A percentile compares a stretch with the other conserved stretches of the same genome.
Conservation (phyloP, 2,797 vertebrate genomes). For the Phrynocephalus guinanensis region DNA sequence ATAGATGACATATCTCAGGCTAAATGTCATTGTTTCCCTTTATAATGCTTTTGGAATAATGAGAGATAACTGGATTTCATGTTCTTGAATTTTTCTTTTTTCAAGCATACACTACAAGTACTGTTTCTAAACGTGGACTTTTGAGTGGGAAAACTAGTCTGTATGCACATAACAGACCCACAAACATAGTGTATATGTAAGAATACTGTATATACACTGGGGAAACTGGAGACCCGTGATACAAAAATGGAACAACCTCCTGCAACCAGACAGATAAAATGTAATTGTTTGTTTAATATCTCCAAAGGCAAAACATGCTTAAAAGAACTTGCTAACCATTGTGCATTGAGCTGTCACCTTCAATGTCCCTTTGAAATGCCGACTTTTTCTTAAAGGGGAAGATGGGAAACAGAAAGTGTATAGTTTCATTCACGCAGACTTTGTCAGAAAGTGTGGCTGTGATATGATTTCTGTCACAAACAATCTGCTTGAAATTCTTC, state of each 20-base stretch:
- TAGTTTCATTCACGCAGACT: constrained; percentile 78
- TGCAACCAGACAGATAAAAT: constrained; percentile 12
- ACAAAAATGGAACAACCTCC: constrained; percentile 23
- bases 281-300: constrained; percentile 53
- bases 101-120: neutral
- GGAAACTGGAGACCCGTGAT: constrained; percentile 8
- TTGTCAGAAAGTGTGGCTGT: constrained; percentile 76
- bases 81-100: constrained; percentile 10
- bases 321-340: constrained; percentile 75
- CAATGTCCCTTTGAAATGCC: constrained; percentile 75
- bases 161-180: neutral
- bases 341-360: constrained; percentile 81
- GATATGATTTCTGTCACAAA: constrained; percentile 94
- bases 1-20: neutral
- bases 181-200: neutral
- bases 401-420: constrained; percentile 85
- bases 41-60: neutral
- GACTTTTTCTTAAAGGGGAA: constrained; percentile 82
- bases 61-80: neutral
- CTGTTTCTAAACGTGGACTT: neutral
- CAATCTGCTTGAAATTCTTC: constrained; percentile 92
- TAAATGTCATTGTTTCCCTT: neutral
- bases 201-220: neutral
- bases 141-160: neutral
- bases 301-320: constrained; percentile 68